Percentiles rank a stretch among this genome's conserved stretches.
Evolutionary conservation across 2,113 vertebrate genomes (phyloP).

Genomic region (Takifugu bimaculatus): DNA sequence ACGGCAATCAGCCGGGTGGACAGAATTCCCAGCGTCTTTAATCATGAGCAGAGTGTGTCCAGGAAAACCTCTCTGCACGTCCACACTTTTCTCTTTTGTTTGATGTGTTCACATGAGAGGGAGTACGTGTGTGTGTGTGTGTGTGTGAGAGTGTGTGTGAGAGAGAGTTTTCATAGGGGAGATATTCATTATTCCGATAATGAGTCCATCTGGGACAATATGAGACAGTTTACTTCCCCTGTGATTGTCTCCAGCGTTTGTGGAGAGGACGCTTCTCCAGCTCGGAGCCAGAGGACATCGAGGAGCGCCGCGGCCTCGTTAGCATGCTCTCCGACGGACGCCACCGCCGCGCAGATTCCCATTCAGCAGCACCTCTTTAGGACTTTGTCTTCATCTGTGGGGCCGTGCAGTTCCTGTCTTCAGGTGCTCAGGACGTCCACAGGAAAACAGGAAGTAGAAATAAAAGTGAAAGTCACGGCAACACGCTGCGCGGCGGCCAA

Average conservation of each 20-base stretch:
- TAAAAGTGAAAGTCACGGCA: constrained; percentile 5
- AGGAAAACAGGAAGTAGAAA: constrained; percentile 38
- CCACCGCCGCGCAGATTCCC: neutral
- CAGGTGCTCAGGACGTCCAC: neutral
- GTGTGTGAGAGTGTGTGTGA: neutral
- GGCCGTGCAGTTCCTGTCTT: constrained; percentile 13
- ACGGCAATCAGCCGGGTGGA: constrained; percentile 26
- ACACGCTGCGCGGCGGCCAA: no score
- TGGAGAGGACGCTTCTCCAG: constrained; percentile 41
- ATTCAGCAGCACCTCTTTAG: constrained; percentile 2
- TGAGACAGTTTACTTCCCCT: constrained; percentile 54
- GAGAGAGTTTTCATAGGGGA: constrained; percentile 16
- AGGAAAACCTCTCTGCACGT: constrained; percentile 28
- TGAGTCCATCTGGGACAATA: constrained; percentile 63
- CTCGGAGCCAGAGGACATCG: constrained; percentile 32
- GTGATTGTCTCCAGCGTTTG: constrained; percentile 44
- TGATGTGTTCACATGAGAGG: constrained; percentile 52
- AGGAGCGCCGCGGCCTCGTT: constrained; percentile 26
- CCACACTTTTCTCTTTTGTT: constrained; percentile 32
- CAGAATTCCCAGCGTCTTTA: constrained; percentile 21
- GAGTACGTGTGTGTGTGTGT: neutral
- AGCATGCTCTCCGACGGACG: constrained; percentile 10
- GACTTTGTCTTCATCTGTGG: constrained; percentile 7
- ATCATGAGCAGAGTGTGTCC: constrained; percentile 25
- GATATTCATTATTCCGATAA: constrained; percentile 57